Evolutionary conservation across 2,888 invertebrate genomes (phyloP).

Genomic region (Caenorhabditis panamensis): DNA sequence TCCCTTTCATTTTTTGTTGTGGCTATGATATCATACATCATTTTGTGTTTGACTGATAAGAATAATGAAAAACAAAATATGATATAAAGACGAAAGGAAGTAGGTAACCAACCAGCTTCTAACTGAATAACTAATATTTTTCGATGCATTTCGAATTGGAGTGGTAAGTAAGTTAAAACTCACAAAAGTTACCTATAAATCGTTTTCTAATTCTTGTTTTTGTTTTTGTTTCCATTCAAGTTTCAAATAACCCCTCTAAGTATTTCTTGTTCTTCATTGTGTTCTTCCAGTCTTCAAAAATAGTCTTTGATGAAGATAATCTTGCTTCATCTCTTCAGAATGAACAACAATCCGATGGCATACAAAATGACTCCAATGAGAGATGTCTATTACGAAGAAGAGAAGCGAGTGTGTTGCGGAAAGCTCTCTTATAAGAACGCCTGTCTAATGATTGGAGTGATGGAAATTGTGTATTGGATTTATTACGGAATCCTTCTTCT

Average conservation of each 20-base stretch:
- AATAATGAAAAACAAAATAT: not conserved
- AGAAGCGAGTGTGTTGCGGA: conserved; percentile 58
- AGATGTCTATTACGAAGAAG: conserved; percentile 64
- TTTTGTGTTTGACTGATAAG: not conserved
- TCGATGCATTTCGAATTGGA: not conserved
- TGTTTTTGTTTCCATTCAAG: not conserved
- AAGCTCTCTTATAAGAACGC: conserved; percentile 61
- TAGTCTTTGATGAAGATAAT: not conserved
- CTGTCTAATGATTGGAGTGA: conserved; percentile 58
- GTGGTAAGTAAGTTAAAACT: no score
- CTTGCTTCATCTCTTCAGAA: conserved; percentile 23
- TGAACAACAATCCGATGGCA: conserved; percentile 51
- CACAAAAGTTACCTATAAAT: no score
- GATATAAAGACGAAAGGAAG: not conserved
- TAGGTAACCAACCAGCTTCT: not conserved
- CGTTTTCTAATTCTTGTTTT: no score
- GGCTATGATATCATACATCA: not conserved
- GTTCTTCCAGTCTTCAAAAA: not conserved
- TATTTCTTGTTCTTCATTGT: not conserved
- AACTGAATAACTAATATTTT: not conserved
- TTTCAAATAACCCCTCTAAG: not conserved
- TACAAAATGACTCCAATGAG: conserved; percentile 57
- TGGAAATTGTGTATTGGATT: conserved; percentile 67
- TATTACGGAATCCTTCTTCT: conserved; percentile 63
- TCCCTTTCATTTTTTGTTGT: not conserved